These are phyloP conservation scores for Cygnus olor DNA, from an alignment of 2,797 vertebrate species.

Conservation along the genomic window DNA sequence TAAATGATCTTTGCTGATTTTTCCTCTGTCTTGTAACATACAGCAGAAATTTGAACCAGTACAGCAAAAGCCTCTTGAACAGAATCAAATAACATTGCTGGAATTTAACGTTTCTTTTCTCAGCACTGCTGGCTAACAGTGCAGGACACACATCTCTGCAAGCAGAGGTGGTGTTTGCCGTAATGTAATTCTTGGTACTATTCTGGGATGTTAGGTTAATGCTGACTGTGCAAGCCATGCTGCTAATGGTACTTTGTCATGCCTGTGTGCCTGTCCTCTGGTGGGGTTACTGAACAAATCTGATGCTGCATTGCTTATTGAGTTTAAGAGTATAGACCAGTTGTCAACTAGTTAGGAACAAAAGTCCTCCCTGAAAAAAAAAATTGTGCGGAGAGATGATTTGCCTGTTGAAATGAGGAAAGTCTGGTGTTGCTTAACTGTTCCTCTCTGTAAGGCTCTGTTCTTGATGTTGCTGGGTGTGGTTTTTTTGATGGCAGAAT, in stretches of 20 bases:
- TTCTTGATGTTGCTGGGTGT: not conserved
- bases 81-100: slow-evolving; percentile 36
- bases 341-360: not conserved
- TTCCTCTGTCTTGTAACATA: not conserved
- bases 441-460: not conserved
- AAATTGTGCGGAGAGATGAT: not conserved
- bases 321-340: not conserved
- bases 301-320: not conserved
- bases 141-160: not conserved
- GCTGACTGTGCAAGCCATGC: slow-evolving; percentile 30
- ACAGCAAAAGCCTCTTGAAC: slow-evolving; percentile 22
- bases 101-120: slow-evolving; percentile 14
- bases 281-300: not conserved
- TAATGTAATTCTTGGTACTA: slow-evolving; percentile 45
- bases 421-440: not conserved
- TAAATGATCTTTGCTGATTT: not conserved
- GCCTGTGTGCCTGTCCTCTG: slow-evolving; percentile 9
- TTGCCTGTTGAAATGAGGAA: not conserved
- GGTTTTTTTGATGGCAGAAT: slow-evolving; percentile 81
- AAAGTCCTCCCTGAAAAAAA: not conserved
- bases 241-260: not conserved
- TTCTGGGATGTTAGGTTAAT: slow-evolving; percentile 1
- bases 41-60: not conserved
- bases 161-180: slow-evolving; percentile 5
- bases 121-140: not conserved